phyloP scores from a whole-genome alignment of 2,113 vertebrate genomes.

The Syngnathoides biaculeatus region DNA sequence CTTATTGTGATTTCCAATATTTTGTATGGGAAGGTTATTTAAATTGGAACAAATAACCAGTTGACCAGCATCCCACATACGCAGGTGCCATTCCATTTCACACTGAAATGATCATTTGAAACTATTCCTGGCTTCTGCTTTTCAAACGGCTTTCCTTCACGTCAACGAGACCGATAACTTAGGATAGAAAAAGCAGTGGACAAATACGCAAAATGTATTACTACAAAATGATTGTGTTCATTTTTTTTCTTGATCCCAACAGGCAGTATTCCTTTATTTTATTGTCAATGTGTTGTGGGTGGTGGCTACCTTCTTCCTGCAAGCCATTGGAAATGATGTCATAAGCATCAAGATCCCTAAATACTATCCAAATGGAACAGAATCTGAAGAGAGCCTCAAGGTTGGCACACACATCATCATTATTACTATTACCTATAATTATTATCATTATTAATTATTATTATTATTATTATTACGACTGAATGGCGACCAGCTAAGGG shows the following conservation, averaged over 20 bases:
- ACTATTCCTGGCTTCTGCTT: neutral
- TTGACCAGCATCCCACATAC: neutral
- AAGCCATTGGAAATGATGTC: constrained; percentile 70
- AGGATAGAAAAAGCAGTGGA: neutral
- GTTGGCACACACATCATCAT: constrained; percentile 20
- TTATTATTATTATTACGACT: no score
- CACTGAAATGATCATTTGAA: neutral
- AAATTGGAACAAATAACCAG: no score
- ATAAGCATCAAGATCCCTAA: constrained; percentile 76
- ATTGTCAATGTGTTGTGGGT: constrained; percentile 79
- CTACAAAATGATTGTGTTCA: neutral
- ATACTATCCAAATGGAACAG: constrained; percentile 42
- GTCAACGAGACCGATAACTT: neutral
- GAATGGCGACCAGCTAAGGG: no score
- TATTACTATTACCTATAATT: no score
- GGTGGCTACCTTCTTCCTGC: constrained; percentile 79
- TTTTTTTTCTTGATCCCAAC: constrained; percentile 9
- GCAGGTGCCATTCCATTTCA: neutral
- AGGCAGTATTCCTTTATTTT: constrained; percentile 79
- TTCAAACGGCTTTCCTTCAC: neutral
- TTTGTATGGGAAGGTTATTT: no score
- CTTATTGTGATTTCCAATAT: neutral
- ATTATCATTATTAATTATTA: no score
- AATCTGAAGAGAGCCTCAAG: constrained; percentile 49
- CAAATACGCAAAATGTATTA: neutral